These are phyloP conservation scores for Rutpela maculata DNA, from an alignment of 2,888 invertebrate species.

Conservation along the genomic window DNA sequence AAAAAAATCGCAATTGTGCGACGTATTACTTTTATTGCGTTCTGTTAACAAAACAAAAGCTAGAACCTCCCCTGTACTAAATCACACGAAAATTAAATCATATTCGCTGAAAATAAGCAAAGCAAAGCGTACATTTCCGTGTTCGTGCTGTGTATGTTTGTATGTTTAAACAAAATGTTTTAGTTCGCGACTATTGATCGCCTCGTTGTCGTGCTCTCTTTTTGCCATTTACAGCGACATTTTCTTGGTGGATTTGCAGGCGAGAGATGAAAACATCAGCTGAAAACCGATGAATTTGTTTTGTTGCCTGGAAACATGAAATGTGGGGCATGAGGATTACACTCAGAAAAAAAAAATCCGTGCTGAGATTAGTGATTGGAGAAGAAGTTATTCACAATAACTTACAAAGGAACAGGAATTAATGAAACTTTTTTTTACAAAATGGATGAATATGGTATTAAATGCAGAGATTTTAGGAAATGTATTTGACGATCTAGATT, in stretches of 20 bases:
- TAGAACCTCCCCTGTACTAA: not conserved
- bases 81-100: not conserved
- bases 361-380: not conserved
- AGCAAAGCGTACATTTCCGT: constrained; percentile 28
- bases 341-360: not conserved
- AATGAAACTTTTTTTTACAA: no score
- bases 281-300: not conserved
- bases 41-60: not conserved
- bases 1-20: not conserved
- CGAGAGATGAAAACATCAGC: constrained; percentile 32
- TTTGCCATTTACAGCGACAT: constrained; percentile 47
- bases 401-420: not conserved
- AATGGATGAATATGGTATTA: no score
- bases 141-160: constrained; percentile 12
- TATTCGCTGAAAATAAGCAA: not conserved
- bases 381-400: not conserved
- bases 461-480: no score
- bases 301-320: not conserved
- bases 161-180: constrained; percentile 46
- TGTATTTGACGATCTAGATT: no score
- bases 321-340: not conserved
- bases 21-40: not conserved
- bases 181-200: constrained; percentile 41
- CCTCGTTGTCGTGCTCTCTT: constrained; percentile 40
- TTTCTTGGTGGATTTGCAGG: constrained; percentile 39